A percentile compares a stretch with the other conserved stretches of the same genome.
Evolutionary conservation across 2,797 vertebrate genomes (phyloP).

Genomic region (Lagorchestes hirsutus): DNA sequence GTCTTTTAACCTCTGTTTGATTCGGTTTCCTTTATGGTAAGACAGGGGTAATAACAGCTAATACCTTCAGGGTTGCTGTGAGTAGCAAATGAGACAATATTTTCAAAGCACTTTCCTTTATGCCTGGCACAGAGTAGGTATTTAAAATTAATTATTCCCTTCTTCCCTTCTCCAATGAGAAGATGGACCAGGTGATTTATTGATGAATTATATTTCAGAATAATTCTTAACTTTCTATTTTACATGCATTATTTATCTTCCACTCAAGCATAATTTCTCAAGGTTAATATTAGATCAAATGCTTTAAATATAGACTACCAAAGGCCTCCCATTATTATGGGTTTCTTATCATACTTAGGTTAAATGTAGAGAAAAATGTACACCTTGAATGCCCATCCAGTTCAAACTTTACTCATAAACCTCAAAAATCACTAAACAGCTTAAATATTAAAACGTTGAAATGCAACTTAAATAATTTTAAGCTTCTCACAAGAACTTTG

Average conservation of each 20-base stretch:
- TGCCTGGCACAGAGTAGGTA: neutral
- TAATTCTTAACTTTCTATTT: neutral
- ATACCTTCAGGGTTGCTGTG: neutral
- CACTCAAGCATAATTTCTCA: neutral
- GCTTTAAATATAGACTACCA: neutral
- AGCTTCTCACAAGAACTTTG: neutral
- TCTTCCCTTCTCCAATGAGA: neutral
- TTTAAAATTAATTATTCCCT: neutral
- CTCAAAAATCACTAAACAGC: neutral
- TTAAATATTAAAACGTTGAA: neutral
- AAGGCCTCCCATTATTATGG: neutral
- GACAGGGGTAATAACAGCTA: neutral
- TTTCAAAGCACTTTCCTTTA: neutral
- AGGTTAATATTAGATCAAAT: neutral
- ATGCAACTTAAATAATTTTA: neutral
- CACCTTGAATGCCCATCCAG: neutral
- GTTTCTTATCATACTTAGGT: neutral
- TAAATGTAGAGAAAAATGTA: neutral
- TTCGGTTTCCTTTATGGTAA: neutral
- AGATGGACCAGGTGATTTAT: neutral
- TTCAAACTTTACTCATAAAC: neutral
- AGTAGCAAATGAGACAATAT: neutral
- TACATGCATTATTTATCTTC: neutral
- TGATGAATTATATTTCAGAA: neutral
- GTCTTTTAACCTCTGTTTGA: neutral